These are phyloP conservation scores for Cyprinodon brontotheroides DNA, from an alignment of 2,113 vertebrate species.

Conservation along the genomic window DNA sequence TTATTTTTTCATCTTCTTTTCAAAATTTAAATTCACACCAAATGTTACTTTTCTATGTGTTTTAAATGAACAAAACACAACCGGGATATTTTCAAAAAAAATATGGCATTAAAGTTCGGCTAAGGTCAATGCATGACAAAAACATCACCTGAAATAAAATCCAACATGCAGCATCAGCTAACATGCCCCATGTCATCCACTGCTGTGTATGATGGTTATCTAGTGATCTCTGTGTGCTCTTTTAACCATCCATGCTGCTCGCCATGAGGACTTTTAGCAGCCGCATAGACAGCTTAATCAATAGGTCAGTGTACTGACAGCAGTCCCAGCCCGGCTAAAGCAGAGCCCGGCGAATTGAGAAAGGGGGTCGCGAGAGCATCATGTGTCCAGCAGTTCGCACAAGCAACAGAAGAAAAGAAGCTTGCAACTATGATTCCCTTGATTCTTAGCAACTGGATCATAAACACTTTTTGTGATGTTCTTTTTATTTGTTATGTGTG, in stretches of 20 bases:
- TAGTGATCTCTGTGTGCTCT: constrained; percentile 61
- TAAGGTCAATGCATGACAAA: constrained; percentile 11
- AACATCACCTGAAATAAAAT: constrained; percentile 61
- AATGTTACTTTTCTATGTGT: background rate
- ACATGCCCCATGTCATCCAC: constrained; percentile 57
- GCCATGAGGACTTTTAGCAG: constrained; percentile 68
- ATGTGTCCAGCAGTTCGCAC: constrained; percentile 54
- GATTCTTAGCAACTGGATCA: constrained; percentile 6
- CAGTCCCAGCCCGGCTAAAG: constrained; percentile 51
- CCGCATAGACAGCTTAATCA: constrained; percentile 72
- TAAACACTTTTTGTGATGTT: background rate
- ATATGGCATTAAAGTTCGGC: background rate
- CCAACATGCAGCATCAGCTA: constrained; percentile 55
- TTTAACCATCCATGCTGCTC: constrained; percentile 66
- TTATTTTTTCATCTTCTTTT: too few relatives aligned
- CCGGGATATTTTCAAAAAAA: background rate
- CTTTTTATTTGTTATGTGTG: background rate
- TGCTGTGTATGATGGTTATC: constrained; percentile 67
- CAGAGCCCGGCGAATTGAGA: constrained; percentile 33
- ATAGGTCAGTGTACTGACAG: constrained; percentile 77
- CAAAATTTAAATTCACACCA: background rate
- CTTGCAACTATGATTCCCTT: background rate
- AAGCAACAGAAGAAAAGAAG: constrained; percentile 37
- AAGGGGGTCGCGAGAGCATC: constrained; percentile 61
- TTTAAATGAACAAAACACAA: background rate